A percentile compares a stretch with the other conserved stretches of the same genome.
Evolutionary conservation across 2,797 vertebrate genomes (phyloP).

Genomic region (Erethizon dorsatum): DNA sequence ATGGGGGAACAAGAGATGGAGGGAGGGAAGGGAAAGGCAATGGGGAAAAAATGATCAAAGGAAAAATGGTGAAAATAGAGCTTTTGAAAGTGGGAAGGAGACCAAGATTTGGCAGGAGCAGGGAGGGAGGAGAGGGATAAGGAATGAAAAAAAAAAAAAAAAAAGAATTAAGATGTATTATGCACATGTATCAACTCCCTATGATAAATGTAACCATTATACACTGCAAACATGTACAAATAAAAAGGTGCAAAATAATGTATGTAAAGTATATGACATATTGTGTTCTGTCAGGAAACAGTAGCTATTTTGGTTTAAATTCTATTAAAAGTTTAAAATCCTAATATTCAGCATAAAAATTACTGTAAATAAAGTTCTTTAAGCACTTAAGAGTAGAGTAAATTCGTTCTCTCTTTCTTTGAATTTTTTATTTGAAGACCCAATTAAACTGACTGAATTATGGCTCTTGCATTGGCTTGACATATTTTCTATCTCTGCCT

Average conservation of each 20-base stretch:
- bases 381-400: conserved; percentile 7
- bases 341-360: conserved; percentile 44
- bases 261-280: neutral
- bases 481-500: neutral
- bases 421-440: conserved; percentile 23
- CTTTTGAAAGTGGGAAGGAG: neutral
- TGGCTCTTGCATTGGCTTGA: conserved; percentile 21
- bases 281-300: conserved; percentile 16
- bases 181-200: neutral
- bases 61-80: neutral
- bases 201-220: neutral
- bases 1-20: neutral
- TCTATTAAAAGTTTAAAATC: conserved; percentile 15
- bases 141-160: neutral
- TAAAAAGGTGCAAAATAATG: neutral
- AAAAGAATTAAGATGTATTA: neutral
- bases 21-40: neutral
- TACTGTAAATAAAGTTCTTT: neutral
- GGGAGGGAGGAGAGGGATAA: neutral
- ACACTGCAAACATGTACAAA: neutral
- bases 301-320: conserved; percentile 40
- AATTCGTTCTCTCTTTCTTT: neutral
- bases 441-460: conserved; percentile 24
- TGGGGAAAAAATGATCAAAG: neutral
- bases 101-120: neutral